Evolutionary conservation across 2,113 vertebrate genomes (phyloP), one percentile per base, ranked within the genome.

Genomic region (Scalopus aquaticus): DNA sequence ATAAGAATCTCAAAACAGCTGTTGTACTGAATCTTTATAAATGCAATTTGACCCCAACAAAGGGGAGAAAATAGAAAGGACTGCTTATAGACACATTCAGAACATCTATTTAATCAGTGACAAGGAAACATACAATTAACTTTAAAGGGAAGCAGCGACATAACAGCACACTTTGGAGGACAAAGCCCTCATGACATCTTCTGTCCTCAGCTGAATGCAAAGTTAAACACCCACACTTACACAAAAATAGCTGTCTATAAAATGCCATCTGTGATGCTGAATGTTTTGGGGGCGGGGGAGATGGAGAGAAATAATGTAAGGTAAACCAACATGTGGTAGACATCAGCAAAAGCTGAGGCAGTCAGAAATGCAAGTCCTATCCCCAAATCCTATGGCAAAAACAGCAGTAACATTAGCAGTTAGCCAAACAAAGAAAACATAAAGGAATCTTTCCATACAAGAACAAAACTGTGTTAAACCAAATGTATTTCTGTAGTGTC

Each of bases 81-180:
- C 30, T 64, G 49, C 54, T 67, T 95, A 88, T 37, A 87, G 84
- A 93, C 67, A 88, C 42, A 74, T 82, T 96, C 54, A 44, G 77
- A 91, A 56, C 28, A 94, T 97, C 88, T 87, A 97, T 97, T 98
- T 98, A 96, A 97, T 96, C 39, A 93, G 37, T 93, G 91, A 97
- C 96, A 97, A 96, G 91, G 82, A 97, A 98, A 96, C 86, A 96
- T 26, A 30, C 44, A 97, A 97, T 98, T 97, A 98, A 90, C 94
- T 96, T 95, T 95, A 97, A 97, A 98, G 95, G 88, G 88, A 97
- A 96, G 87, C 95, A 46, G 65, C 7, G 70, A 96, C 54, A 80
- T 91, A 96, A 62, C 37, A 91, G 64, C 12, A 44, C 35, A 83
- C 58, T 78, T 77, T 97, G 94, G 95, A 97, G 95, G 95, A 96